Base-by-base conservation (phyloP, 2,888 invertebrate species). In the Idaea aversata region DNA sequence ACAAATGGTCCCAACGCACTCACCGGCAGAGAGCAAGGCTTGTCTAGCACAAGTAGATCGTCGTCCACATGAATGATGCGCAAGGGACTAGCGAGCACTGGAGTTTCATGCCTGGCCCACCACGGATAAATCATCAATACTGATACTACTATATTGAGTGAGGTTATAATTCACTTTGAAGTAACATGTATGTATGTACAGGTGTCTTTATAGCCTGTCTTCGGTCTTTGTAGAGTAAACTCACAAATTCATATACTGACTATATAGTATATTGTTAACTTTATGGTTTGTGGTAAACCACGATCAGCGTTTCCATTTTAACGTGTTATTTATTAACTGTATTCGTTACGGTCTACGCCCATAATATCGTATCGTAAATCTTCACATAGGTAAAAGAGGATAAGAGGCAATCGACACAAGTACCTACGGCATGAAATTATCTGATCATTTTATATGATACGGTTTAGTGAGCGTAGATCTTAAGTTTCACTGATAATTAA, bases 21-120 rank as follows among this genome's bases (percentile, higher is more conserved):
- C 95, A 97, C 96, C 93, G 97, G 97, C 88, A 97, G 94, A 81
- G 97, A 97, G 88, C 97, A 95, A 84, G 97, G 97, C 94, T 97
- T 97, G 94, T 97, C 96, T 93, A 97, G 94, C 88, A 97, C 97
- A 87, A 98, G 94, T 84, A 97, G 93, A 86, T 98, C 96, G 81
- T 97, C 96, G 88, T 96, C 96, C 88, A 96, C 95, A 91, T 96
- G 95, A 88, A 98, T 94, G 90, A 98, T 95, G 93, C 96, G 95
- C 91, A 98, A 95, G 87, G 94, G 94, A 91, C 95, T 94, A 90
- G 95, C 95, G 89, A 96, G 94, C 87, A 97, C 97, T 86, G 97
- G 96, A 86, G 97, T 96, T 94, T 97, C 97, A 94, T 97, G 97
- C 94, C 97, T 96, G 95, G 89, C 88, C 89, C 93, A 88, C 88